Conservation (phyloP, 2,113 vertebrate species). For the Amphiprion ocellaris region DNA sequence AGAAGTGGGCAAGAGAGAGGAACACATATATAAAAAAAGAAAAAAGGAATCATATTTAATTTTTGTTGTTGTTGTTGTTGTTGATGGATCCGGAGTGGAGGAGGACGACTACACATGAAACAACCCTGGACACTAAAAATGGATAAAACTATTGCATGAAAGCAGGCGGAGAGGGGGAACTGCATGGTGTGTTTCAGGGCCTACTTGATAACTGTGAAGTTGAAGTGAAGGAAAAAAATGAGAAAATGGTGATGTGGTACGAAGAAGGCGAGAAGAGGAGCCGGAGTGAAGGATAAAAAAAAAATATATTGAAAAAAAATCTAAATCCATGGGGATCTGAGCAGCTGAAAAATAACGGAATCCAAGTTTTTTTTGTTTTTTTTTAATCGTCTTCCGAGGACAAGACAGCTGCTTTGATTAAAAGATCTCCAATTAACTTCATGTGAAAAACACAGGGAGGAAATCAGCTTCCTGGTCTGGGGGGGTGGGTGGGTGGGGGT, state of each 20-base stretch:
- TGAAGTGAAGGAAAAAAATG: constrained; percentile 50
- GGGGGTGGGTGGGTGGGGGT: constrained; percentile 53
- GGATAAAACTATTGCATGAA: constrained; percentile 83
- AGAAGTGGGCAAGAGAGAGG: constrained; percentile 55
- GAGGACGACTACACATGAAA: constrained; percentile 70
- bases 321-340: constrained; percentile 60
- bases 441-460: constrained; percentile 81
- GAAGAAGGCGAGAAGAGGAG: constrained; percentile 71
- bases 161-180: constrained; percentile 44
- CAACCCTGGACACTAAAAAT: constrained; percentile 68
- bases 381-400: constrained; percentile 5
- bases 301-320: not conserved
- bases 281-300: constrained; percentile 66
- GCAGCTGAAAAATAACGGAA: constrained; percentile 72
- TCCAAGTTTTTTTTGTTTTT: constrained; percentile 55
- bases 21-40: not conserved
- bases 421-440: constrained; percentile 78
- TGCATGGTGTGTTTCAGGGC: constrained; percentile 63
- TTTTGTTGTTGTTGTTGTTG: constrained; percentile 5
- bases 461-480: constrained; percentile 82
- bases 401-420: constrained; percentile 67
- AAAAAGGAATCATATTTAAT: constrained; percentile 27
- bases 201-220: constrained; percentile 79
- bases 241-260: constrained; percentile 83
- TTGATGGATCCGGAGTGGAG: constrained; percentile 76